Evolutionary conservation across 2,888 invertebrate genomes (phyloP).

Genomic region (Calameuta filiformis): DNA sequence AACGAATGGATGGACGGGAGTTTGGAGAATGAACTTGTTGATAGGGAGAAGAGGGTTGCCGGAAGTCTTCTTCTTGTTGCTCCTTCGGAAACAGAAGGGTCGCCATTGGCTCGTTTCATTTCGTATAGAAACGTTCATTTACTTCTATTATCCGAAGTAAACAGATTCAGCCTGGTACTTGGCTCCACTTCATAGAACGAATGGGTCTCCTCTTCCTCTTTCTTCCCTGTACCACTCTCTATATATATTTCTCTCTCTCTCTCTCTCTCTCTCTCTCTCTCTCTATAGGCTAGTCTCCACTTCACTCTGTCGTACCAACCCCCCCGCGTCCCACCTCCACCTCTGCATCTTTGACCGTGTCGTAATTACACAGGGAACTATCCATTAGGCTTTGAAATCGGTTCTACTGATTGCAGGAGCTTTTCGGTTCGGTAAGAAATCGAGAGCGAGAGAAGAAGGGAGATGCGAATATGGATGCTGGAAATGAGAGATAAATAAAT

Average conservation of each 20-base stretch:
- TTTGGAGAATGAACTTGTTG: not conserved
- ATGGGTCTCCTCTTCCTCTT: slow-evolving; percentile 31
- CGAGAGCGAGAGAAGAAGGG: too few relatives aligned
- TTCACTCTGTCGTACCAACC: not conserved
- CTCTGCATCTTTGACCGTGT: slow-evolving; percentile 20
- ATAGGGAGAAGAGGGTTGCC: not conserved
- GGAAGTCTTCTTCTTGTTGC: not conserved
- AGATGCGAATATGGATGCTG: too few relatives aligned
- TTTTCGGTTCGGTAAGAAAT: too few relatives aligned
- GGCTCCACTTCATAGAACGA: slow-evolving; percentile 43
- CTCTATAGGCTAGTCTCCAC: not conserved
- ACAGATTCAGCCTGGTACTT: slow-evolving; percentile 51
- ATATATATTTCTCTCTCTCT: not conserved
- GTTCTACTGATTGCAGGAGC: too few relatives aligned
- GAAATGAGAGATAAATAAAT: too few relatives aligned
- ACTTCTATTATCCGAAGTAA: slow-evolving; percentile 59
- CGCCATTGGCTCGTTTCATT: slow-evolving; percentile 55
- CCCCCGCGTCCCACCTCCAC: slow-evolving; percentile 13
- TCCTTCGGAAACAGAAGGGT: not conserved
- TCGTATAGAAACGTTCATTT: slow-evolving; percentile 53
- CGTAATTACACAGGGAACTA: slow-evolving; percentile 41
- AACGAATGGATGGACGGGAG: too few relatives aligned
- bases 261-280: not conserved
- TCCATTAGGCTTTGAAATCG: slow-evolving; percentile 33
- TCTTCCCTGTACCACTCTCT: slow-evolving; percentile 3